Conservation (phyloP, 2,113 vertebrate genomes). For the Dolichallabes microphthalmus region DNA sequence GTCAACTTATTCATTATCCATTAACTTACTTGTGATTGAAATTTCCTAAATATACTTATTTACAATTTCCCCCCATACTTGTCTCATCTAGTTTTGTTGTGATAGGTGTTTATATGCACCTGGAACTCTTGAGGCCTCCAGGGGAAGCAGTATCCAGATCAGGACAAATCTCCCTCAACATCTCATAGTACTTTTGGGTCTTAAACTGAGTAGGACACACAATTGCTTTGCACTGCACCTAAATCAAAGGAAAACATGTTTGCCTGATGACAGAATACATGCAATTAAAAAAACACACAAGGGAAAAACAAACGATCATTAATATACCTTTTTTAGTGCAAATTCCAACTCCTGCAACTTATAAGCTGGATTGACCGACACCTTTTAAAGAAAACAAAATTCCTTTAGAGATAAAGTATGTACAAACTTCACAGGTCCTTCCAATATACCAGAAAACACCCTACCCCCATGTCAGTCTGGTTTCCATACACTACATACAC, state of each 20-base stretch:
- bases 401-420: background rate
- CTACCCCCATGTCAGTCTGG: background rate
- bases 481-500: background rate
- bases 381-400: constrained; percentile 66
- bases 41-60: background rate
- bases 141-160: constrained; percentile 79
- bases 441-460: background rate
- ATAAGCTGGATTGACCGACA: constrained; percentile 91
- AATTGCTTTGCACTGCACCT: constrained; percentile 89
- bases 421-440: background rate
- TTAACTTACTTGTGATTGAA: background rate
- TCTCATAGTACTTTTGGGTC: constrained; percentile 84
- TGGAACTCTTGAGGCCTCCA: constrained; percentile 81
- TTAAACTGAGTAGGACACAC: constrained; percentile 85
- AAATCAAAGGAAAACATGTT: background rate
- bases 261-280: background rate
- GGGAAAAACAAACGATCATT: background rate
- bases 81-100: background rate
- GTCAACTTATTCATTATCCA: background rate
- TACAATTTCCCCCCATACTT: background rate
- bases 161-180: constrained; percentile 84
- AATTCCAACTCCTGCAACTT: constrained; percentile 81
- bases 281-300: background rate
- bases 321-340: constrained; percentile 78
- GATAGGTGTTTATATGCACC: constrained; percentile 63